Base-by-base conservation (phyloP, 2,888 invertebrate genomes). In the Cosmia trapezina region DNA sequence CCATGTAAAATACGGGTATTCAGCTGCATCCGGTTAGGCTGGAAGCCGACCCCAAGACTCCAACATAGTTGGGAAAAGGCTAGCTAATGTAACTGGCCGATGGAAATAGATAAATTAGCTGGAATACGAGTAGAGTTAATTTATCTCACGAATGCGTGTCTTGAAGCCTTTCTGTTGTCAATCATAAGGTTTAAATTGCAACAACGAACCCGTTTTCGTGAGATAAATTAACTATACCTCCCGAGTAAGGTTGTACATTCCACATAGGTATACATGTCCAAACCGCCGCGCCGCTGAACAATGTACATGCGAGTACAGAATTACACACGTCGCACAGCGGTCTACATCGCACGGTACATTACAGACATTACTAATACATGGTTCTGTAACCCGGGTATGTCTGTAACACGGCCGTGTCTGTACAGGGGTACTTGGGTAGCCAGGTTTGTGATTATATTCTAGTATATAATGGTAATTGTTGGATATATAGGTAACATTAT, bases 341-440 rank as follows among this genome's bases (percentile, higher is more conserved):
- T 49, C 65, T 59, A 70, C 71, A 79, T 71, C 33, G 53, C 47
- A 60, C 54, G 63, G 66, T 76, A 79, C 79, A 79, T 67, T 37
- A 22, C 56, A 51, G 17, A 79, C 71, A 79, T 71, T 37, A 68
- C 70, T 64, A 57, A 63, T 11, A 22, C 11, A 56, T 49, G 47
- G 57, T 49, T 47, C 19, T 49, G 51, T 45, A 49, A 1, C n/a
- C n/a, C n/a, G 64, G 56, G n/a, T 51, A 60, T 76, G 76, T 47
- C 69, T 54, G 62, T 12, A 49, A 71, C 76, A 79, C 11, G 37
- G 1, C 60, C 63, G 51, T 56, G 54, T 49, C 17, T 28, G 28
- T 22, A 64, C 17, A 53, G 33, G 33, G 28, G 28, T n/a, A n/a
- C n/a, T n/a, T n/a, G n/a, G n/a, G 17, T 19, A 43, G 19, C 45